Conservation (phyloP, 2,797 vertebrate species). For the Gastrophryne carolinensis region DNA sequence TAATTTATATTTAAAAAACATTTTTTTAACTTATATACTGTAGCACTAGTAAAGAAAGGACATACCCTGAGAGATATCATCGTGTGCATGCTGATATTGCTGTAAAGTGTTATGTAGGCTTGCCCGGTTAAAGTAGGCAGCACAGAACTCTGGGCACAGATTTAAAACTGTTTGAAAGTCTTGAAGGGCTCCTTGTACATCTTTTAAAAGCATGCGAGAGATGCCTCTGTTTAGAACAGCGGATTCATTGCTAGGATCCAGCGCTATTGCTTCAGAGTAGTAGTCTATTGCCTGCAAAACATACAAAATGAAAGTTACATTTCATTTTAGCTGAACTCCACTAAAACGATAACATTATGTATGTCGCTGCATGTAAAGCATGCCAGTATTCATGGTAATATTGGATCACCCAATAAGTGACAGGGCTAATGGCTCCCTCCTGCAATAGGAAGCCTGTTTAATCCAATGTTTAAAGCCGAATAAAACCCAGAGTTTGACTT, state of each 20-base stretch:
- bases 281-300: conserved; percentile 68
- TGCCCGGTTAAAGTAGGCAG: conserved; percentile 71
- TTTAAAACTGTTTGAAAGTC: conserved; percentile 69
- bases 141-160: conserved; percentile 65
- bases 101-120: conserved; percentile 66
- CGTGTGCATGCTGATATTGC: conserved; percentile 67
- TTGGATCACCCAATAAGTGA: too few relatives aligned
- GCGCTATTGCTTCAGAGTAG: conserved; percentile 67
- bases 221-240: conserved; percentile 73
- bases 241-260: conserved; percentile 69
- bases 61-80: conserved; percentile 67
- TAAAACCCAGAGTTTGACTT: too few relatives aligned
- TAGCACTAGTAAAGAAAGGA: background rate
- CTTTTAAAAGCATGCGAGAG: conserved; percentile 65
- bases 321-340: too few relatives aligned
- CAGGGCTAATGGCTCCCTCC: too few relatives aligned
- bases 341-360: too few relatives aligned
- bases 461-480: too few relatives aligned
- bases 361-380: too few relatives aligned
- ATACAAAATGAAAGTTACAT: background rate
- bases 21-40: too few relatives aligned
- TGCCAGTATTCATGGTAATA: too few relatives aligned
- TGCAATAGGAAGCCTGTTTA: too few relatives aligned
- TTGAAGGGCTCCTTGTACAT: conserved; percentile 68
- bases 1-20: too few relatives aligned